phyloP scores from a whole-genome alignment of 2,797 vertebrate genomes.

The Anas georgica region DNA sequence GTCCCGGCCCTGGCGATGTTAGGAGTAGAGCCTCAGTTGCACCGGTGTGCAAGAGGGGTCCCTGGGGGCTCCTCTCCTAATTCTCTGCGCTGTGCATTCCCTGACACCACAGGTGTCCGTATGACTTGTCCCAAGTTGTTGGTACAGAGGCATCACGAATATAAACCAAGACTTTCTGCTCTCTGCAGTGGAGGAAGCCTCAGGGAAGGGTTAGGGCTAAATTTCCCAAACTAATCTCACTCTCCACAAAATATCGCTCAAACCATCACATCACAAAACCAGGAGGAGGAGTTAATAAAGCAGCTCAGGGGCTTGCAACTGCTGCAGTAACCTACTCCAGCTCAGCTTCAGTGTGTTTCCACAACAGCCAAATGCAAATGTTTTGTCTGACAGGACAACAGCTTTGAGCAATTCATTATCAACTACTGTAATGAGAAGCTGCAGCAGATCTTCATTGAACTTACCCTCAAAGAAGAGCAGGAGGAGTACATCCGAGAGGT shows the following conservation, averaged over 20 bases:
- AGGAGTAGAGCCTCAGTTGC: not conserved
- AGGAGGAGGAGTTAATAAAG: slow-evolving; percentile 12
- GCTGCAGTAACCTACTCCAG: not conserved
- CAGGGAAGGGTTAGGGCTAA: slow-evolving; percentile 12
- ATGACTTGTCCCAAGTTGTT: not conserved
- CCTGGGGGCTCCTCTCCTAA: not conserved
- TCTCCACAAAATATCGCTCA: not conserved
- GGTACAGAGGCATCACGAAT: not conserved
- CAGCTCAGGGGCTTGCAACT: not conserved
- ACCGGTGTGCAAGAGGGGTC: fast-evolving
- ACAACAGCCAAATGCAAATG: not conserved
- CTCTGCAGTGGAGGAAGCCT: not conserved
- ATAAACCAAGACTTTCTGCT: not conserved
- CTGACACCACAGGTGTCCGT: not conserved
- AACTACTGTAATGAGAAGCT: slow-evolving; percentile 99
- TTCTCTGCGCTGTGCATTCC: not conserved
- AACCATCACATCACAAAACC: not conserved
- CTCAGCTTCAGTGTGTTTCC: not conserved
- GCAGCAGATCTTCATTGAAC: slow-evolving; percentile 99
- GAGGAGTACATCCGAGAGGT: slow-evolving; percentile 98
- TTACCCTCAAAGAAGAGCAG: slow-evolving; percentile 96
- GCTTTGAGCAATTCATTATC: slow-evolving; percentile 99
- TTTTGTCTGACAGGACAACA: slow-evolving; percentile 89
- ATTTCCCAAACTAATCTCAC: not conserved
- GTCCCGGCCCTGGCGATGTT: not conserved